These are phyloP conservation scores for Halocynthia roretzi DNA, from an alignment of 23 tunicate species.

Conservation along the genomic window DNA sequence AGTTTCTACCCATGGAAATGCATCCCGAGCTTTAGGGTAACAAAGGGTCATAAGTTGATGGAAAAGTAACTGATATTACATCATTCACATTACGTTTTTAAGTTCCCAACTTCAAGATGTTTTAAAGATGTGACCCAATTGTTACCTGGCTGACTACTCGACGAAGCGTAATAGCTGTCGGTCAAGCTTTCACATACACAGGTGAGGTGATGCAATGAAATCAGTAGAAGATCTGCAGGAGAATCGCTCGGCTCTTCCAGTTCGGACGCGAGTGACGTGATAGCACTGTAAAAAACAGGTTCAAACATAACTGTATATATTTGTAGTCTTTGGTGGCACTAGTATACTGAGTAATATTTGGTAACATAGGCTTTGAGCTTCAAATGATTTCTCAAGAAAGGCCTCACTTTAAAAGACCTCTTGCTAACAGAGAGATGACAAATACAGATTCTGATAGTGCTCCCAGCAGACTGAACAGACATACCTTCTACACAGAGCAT, in stretches of 20 bases:
- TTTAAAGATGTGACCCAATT: too few relatives aligned
- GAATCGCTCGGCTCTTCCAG: not conserved
- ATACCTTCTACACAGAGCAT: slow-evolving; percentile 41
- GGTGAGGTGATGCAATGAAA: not conserved
- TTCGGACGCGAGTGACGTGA: not conserved
- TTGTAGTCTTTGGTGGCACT: not conserved
- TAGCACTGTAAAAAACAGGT: not conserved
- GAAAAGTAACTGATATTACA: too few relatives aligned
- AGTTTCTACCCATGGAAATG: too few relatives aligned
- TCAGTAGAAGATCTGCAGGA: not conserved
- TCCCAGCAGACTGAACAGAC: not conserved
- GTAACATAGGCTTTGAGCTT: not conserved
- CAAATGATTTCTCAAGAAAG: not conserved
- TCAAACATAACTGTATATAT: not conserved
- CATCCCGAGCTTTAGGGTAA: too few relatives aligned
- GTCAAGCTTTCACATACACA: not conserved
- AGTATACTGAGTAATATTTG: too few relatives aligned
- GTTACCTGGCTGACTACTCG: not conserved
- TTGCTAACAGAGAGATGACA: not conserved
- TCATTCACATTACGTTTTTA: too few relatives aligned
- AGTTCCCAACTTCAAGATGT: too few relatives aligned
- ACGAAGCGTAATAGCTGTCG: not conserved
- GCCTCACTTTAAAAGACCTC: not conserved
- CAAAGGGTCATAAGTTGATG: too few relatives aligned
- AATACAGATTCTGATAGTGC: not conserved